These are phyloP conservation scores for Eristalinus sepulchralis DNA, from an alignment of 2,888 invertebrate genomes.

Conservation along the genomic window DNA sequence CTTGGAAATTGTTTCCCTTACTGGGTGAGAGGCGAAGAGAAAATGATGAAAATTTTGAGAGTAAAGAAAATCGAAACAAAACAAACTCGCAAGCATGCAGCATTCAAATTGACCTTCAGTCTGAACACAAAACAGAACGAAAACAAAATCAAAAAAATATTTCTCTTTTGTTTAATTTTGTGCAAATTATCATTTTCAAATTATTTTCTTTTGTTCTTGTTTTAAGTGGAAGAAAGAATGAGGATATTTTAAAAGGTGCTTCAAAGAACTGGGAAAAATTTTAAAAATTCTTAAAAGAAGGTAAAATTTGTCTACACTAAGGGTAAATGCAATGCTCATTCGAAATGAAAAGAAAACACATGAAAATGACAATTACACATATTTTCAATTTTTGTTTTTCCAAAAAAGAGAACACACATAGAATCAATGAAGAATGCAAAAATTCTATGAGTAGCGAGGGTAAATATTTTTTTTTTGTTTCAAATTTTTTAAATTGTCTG, in stretches of 20 bases:
- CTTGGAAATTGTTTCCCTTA: neutral
- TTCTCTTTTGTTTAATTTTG: constrained; percentile 7
- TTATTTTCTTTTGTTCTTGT: neutral
- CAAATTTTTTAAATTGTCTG: neutral
- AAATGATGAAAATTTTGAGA: neutral
- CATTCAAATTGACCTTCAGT: constrained; percentile 44
- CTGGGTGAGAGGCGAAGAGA: neutral
- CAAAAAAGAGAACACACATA: neutral
- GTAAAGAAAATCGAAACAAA: neutral
- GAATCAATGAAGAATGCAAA: constrained; percentile 29
- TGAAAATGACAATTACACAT: constrained; percentile 55
- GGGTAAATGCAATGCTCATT: neutral
- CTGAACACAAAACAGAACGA: neutral
- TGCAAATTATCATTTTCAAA: constrained; percentile 57
- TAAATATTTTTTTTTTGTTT: constrained; percentile 52
- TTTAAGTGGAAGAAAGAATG: constrained; percentile 8
- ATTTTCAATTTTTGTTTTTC: constrained; percentile 11
- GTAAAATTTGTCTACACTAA: neutral
- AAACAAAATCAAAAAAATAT: neutral
- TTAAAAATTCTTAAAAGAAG: too few relatives aligned
- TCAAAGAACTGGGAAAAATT: too few relatives aligned
- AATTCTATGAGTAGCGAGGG: constrained; percentile 44
- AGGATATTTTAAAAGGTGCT: constrained; percentile 14
- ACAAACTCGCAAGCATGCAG: constrained; percentile 49
- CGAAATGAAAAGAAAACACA: neutral